These are phyloP conservation scores for Eulemur mongoz DNA, from an alignment of 2,797 vertebrate genomes.

Conservation along the genomic window DNA sequence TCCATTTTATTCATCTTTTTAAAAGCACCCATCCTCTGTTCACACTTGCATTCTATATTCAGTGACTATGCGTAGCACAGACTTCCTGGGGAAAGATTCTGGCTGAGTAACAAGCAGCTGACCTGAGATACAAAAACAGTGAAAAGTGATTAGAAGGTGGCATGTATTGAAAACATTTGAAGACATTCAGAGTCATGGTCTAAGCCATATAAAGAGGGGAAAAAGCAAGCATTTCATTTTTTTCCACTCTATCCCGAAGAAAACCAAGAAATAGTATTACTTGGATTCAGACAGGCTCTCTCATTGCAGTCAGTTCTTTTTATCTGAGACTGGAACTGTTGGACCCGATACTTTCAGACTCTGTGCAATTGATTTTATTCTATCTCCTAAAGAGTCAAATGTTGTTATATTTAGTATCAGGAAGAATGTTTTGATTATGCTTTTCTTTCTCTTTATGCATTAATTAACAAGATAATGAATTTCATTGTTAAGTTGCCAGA, in stretches of 20 bases:
- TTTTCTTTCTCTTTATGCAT: neutral
- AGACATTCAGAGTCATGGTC: neutral
- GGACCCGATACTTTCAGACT: neutral
- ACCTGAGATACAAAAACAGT: constrained; percentile 38
- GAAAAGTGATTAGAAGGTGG: neutral
- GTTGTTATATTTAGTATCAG: neutral
- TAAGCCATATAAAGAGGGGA: neutral
- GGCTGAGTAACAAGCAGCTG: constrained; percentile 55
- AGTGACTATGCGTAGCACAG: constrained; percentile 34
- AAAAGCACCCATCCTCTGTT: constrained; percentile 34
- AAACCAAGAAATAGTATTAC: neutral
- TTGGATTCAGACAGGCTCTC: neutral
- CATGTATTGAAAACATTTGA: neutral
- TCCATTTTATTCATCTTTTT: constrained; percentile 27
- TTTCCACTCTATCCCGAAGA: neutral
- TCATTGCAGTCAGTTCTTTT: neutral
- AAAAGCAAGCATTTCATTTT: neutral
- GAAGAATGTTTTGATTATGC: neutral
- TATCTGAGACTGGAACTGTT: neutral
- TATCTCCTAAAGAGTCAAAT: neutral
- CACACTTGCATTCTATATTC: constrained; percentile 53
- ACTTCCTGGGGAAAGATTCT: constrained; percentile 40
- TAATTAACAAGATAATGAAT: constrained; percentile 10
- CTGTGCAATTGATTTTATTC: constrained; percentile 24
- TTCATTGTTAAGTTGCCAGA: neutral